Conservation (phyloP, 2,113 vertebrate species). For the Galemys pyrenaicus region DNA sequence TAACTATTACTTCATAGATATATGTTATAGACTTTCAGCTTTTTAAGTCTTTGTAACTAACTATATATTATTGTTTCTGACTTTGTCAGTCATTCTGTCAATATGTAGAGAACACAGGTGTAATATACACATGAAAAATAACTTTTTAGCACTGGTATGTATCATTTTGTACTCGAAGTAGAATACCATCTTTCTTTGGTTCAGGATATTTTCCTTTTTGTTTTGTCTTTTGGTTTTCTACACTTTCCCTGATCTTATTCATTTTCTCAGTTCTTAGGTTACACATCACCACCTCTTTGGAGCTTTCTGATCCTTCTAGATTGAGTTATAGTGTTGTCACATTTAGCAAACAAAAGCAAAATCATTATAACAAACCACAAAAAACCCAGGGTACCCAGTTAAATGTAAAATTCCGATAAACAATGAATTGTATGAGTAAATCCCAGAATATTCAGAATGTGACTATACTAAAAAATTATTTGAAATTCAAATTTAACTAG, state of each 20-base stretch:
- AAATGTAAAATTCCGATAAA: background rate
- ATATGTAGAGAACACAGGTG: background rate
- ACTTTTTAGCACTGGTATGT: background rate
- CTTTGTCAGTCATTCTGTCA: background rate
- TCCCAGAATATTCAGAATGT: background rate
- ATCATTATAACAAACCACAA: background rate
- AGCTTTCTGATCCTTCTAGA: background rate
- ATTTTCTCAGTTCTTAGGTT: background rate
- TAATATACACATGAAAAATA: background rate
- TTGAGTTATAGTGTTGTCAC: background rate
- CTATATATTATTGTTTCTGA: background rate
- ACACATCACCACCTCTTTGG: background rate
- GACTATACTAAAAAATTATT: background rate
- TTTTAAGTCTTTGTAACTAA: background rate
- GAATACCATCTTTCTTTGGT: background rate
- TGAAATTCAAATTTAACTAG: background rate
- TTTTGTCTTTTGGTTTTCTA: background rate
- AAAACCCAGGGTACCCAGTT: background rate
- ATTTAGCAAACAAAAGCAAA: background rate
- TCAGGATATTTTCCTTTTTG: background rate
- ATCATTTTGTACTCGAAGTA: background rate
- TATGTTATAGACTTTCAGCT: background rate
- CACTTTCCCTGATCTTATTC: background rate
- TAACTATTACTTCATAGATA: background rate
- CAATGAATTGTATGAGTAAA: background rate